Percentiles rank a stretch among this genome's conserved stretches.
These are phyloP conservation scores for Tachina fera DNA, from an alignment of 2,888 invertebrate genomes.

Conservation along the genomic window DNA sequence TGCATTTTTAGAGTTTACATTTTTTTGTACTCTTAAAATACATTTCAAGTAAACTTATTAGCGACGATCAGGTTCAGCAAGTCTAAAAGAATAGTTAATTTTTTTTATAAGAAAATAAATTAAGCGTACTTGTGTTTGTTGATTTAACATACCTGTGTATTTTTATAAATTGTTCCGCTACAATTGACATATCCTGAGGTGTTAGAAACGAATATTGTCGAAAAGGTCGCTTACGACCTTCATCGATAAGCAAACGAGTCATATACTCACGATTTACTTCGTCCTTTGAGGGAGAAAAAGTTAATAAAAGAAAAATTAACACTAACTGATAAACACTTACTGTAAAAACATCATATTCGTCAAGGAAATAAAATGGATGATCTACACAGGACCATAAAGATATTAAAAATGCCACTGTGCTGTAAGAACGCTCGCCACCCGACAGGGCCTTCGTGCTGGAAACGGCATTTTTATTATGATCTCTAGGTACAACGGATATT, in stretches of 20 bases:
- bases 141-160: slow-evolving; percentile 84
- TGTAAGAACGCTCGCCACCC: slow-evolving; percentile 97
- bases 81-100: slow-evolving; percentile 56
- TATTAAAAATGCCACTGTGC: slow-evolving; percentile 96
- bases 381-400: slow-evolving; percentile 96
- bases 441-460: slow-evolving; percentile 89
- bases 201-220: slow-evolving; percentile 95
- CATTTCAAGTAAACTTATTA: background rate
- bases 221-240: slow-evolving; percentile 87
- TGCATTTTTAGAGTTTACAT: background rate
- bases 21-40: background rate
- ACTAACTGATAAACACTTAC: slow-evolving; percentile 83
- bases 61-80: slow-evolving; percentile 66
- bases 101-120: background rate
- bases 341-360: slow-evolving; percentile 99
- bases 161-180: slow-evolving; percentile 84
- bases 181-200: slow-evolving; percentile 89
- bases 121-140: background rate
- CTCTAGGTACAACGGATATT: slow-evolving; percentile 85
- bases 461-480: slow-evolving; percentile 81
- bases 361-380: slow-evolving; percentile 96
- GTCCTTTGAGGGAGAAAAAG: slow-evolving; percentile 85
- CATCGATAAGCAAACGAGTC: slow-evolving; percentile 90
- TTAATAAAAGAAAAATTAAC: background rate
- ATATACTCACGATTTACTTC: slow-evolving; percentile 91